phyloP scores from a whole-genome alignment of 1,140 invertebrate species.

The Drosophila neocordata region DNA sequence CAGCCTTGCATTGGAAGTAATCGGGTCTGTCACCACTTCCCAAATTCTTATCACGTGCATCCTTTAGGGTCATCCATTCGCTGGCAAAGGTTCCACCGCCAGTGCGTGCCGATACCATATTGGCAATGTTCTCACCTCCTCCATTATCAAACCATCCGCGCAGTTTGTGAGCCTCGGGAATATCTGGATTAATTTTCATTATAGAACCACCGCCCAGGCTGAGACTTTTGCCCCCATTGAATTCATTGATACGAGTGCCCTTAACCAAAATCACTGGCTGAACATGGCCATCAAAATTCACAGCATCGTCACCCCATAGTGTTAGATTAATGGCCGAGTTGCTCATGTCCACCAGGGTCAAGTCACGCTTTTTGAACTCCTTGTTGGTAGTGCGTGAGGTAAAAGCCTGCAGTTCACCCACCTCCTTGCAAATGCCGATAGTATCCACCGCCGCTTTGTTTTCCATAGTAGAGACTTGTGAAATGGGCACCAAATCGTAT shows the following conservation, averaged over 20 bases:
- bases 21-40: slow-evolving; percentile 90
- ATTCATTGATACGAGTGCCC: slow-evolving; percentile 89
- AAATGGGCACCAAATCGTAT: slow-evolving; percentile 92
- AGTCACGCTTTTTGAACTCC: slow-evolving; percentile 95
- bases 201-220: slow-evolving; percentile 84
- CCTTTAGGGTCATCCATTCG: slow-evolving; percentile 88
- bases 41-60: slow-evolving; percentile 87
- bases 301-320: slow-evolving; percentile 92
- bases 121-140: slow-evolving; percentile 85
- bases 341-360: slow-evolving; percentile 93
- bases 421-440: slow-evolving; percentile 93
- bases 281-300: slow-evolving; percentile 90
- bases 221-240: slow-evolving; percentile 87
- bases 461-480: slow-evolving; percentile 87
- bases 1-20: slow-evolving; percentile 89
- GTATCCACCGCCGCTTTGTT: slow-evolving; percentile 91
- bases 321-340: slow-evolving; percentile 89
- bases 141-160: slow-evolving; percentile 95
- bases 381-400: slow-evolving; percentile 89
- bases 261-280: slow-evolving; percentile 94
- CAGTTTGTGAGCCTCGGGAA: slow-evolving; percentile 92
- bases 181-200: slow-evolving; percentile 93
- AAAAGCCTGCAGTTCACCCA: slow-evolving; percentile 89
- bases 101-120: slow-evolving; percentile 85
- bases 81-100: slow-evolving; percentile 83